A percentile compares a stretch with the other conserved stretches of the same genome.
Conservation (phyloP, 2,888 invertebrate species). For the Meliscaeva auricollis region DNA sequence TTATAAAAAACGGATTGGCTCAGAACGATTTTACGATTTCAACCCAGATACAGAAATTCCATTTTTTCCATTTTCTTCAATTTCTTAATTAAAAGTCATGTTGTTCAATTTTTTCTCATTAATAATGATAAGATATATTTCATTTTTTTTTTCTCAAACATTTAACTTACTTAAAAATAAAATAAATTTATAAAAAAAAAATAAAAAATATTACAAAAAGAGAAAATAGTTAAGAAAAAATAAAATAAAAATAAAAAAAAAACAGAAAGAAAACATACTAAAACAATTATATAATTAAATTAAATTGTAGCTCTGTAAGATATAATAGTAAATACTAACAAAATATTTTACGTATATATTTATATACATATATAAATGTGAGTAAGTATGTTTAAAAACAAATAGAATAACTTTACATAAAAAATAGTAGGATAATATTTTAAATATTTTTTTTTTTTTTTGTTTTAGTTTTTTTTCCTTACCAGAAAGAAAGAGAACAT, state of each 20-base stretch:
- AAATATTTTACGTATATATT: conserved; percentile 40
- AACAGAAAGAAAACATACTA: too few species aligned
- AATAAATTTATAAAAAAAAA: conserved; percentile 72
- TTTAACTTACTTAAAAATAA: conserved; percentile 75
- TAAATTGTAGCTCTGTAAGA: conserved; percentile 40
- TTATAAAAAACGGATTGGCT: too few species aligned
- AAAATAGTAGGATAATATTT: conserved; percentile 44
- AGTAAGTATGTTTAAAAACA: conserved; percentile 23
- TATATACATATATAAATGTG: background rate
- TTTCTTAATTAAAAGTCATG: conserved; percentile 27
- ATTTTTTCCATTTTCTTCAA: too few species aligned
- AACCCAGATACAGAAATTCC: too few species aligned
- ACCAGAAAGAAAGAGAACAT: conserved; percentile 39
- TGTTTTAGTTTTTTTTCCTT: conserved; percentile 17
- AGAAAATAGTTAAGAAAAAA: conserved; percentile 29
- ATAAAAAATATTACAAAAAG: conserved; percentile 44
- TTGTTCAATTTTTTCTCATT: conserved; percentile 73
- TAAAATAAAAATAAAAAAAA: conserved; percentile 11
- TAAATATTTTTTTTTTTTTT: conserved; percentile 2
- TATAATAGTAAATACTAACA: conserved; percentile 62
- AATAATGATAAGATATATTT: conserved; percentile 76
- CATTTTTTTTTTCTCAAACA: conserved; percentile 69
- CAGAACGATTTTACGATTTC: too few species aligned
- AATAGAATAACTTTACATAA: conserved; percentile 33
- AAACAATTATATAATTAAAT: conserved; percentile 7